Conservation (phyloP, 1,140 invertebrate species). For the Penaeus japonicus region DNA sequence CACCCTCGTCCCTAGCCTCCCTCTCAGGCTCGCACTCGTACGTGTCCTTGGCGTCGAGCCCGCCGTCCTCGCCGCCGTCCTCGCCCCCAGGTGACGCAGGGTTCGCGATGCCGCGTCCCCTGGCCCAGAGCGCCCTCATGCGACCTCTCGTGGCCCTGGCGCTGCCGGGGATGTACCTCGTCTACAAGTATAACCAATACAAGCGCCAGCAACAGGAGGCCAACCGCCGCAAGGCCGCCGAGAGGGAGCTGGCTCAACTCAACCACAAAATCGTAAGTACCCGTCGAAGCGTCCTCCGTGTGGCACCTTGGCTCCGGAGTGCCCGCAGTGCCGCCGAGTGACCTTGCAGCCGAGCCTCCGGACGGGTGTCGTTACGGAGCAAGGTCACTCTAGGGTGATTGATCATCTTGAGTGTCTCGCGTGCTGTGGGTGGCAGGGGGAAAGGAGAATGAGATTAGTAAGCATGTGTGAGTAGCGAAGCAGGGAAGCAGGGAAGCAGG, state of each 20-base stretch:
- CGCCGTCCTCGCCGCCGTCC: slow-evolving; percentile 32
- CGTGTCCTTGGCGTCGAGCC: slow-evolving; percentile 32
- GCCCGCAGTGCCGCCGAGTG: no score
- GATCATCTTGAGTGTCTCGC: no score
- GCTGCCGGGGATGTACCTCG: slow-evolving; percentile 85
- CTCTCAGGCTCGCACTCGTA: slow-evolving; percentile 35
- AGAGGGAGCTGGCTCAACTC: slow-evolving; percentile 83
- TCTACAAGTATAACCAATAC: slow-evolving; percentile 88
- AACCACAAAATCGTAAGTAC: slow-evolving; percentile 89
- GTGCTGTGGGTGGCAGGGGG: no score
- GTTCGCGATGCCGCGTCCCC: slow-evolving; percentile 70
- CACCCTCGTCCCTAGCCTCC: slow-evolving; percentile 28
- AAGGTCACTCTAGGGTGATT: no score
- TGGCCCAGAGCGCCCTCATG: slow-evolving; percentile 73
- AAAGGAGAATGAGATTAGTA: no score
- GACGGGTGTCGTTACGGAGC: no score
- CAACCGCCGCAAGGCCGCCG: slow-evolving; percentile 79
- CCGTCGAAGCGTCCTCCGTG: no score
- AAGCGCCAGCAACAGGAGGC: slow-evolving; percentile 84
- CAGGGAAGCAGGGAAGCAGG: no score
- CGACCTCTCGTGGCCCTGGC: slow-evolving; percentile 82
- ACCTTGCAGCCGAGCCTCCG: no score
- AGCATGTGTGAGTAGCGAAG: no score
- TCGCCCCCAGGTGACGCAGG: slow-evolving; percentile 29
- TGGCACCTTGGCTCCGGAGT: no score